phyloP scores from a whole-genome alignment of 2,113 vertebrate genomes.

The Atractosteus spatula region DNA sequence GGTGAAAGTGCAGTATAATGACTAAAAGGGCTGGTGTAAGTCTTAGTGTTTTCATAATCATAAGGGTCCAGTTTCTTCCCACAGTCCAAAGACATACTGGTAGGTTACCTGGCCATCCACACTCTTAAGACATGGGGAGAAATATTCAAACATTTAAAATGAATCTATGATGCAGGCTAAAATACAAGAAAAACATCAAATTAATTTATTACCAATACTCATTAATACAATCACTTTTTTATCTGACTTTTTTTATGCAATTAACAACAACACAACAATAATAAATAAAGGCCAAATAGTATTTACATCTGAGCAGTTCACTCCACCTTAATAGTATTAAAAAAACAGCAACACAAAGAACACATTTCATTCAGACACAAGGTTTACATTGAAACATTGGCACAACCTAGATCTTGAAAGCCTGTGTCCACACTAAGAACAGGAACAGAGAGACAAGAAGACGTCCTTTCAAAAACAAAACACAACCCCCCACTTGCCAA shows the following conservation, averaged over 20 bases:
- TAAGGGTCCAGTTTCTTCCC: no score
- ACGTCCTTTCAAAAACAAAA: conserved; percentile 15
- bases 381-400: not conserved
- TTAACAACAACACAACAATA: conserved; percentile 47
- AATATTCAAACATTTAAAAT: no score
- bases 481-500: conserved; percentile 10
- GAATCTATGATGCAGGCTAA: no score
- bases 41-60: no score
- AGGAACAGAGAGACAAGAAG: not conserved
- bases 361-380: conserved; percentile 8
- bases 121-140: no score
- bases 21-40: no score
- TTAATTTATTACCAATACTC: conserved; percentile 58
- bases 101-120: no score
- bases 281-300: conserved; percentile 55
- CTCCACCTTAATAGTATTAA: conserved; percentile 12
- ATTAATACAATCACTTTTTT: conserved; percentile 53
- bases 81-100: no score
- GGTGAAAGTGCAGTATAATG: no score
- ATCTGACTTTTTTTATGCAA: conserved; percentile 45
- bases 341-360: conserved; percentile 18
- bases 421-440: not conserved
- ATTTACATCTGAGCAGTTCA: conserved; percentile 57
- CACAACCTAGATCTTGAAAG: not conserved
- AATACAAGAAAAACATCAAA: conserved; percentile 46